Conservation (phyloP, 2,113 vertebrate species). For the Ptyas mucosa region DNA sequence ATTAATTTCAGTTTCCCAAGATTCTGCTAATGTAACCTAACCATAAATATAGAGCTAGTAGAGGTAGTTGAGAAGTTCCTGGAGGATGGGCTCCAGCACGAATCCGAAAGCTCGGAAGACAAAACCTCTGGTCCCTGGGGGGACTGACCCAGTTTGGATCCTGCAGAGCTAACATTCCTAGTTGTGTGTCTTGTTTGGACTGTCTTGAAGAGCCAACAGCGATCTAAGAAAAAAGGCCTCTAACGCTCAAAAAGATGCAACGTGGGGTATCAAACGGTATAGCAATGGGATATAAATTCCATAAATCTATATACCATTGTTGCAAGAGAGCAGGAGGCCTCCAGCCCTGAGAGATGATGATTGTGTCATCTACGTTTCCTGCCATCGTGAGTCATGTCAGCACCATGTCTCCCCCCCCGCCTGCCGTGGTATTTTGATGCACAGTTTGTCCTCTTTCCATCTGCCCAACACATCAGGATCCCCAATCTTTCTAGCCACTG, state of each 20-base stretch:
- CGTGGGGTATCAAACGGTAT: not conserved
- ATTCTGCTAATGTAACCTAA: too few relatives aligned
- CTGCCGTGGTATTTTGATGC: not conserved
- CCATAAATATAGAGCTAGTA: not conserved
- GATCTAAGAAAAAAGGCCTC: not conserved
- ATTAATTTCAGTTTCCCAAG: not conserved
- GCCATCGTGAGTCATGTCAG: not conserved
- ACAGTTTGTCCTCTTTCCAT: not conserved
- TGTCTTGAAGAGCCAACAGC: not conserved
- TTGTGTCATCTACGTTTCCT: not conserved
- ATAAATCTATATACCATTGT: not conserved
- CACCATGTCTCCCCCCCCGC: not conserved
- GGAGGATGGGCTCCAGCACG: too few relatives aligned
- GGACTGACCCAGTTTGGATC: not conserved
- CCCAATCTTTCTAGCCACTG: not conserved
- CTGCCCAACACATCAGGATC: not conserved
- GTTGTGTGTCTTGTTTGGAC: not conserved
- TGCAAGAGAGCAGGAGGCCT: not conserved
- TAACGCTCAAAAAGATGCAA: not conserved
- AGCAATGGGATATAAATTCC: not conserved
- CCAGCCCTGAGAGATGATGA: not conserved
- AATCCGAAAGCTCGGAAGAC: too few relatives aligned
- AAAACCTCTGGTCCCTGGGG: too few relatives aligned
- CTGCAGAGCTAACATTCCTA: not conserved
- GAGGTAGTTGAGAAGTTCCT: not conserved